Evolutionary conservation across 92 coral and sea anemone genomes (phyloP), one percentile per base, ranked within the genome.

Genomic region (Palythoa caribaeorum): DNA sequence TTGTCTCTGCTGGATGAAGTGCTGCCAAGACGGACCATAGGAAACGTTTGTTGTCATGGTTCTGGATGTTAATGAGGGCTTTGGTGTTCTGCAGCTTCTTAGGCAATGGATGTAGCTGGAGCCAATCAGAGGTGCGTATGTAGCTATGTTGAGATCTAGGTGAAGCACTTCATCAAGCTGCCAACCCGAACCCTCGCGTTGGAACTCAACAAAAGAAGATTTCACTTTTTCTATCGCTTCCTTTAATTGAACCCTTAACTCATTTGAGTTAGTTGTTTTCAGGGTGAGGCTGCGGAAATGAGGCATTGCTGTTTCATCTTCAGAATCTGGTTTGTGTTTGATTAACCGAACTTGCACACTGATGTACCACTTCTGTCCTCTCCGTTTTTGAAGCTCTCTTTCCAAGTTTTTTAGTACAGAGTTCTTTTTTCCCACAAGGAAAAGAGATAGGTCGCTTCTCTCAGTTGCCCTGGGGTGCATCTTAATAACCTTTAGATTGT

Each of bases 41-140:
- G 44, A 93, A 80, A 35, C 93, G 85, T 28, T 85, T 85, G 47
- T 79, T 5, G 38, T 90, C 92, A 1, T 47, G 20, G 44, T 93
- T 91, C 73, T 91, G 89, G 37, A 91, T 55, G 85, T 93, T 88
- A 19, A 91, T 76, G 63, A 93, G 73, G 47, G 94, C 94, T 77
- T 90, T 91, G 76, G 89, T 93, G 17, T 75, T 80, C 14, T 76
- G 21, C 6, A 91, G 68, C 38, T 4, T 80, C 20, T 91, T 80
- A n/a, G 96, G 92, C 1, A 88, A 85, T 1, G 83, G 40, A 90
- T 13, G 17, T 93, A 88, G 20, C 92, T 83, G 14, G 87, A 70
- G 0, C 93, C 95, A 57, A 71, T 68, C 37, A 93, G 83, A 36
- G 91, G 92, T n/a, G 75, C 74, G 89, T 92, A 92, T 5, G 78